Base-by-base conservation (phyloP, 2,797 vertebrate species). In the Bovichtus variegatus region DNA sequence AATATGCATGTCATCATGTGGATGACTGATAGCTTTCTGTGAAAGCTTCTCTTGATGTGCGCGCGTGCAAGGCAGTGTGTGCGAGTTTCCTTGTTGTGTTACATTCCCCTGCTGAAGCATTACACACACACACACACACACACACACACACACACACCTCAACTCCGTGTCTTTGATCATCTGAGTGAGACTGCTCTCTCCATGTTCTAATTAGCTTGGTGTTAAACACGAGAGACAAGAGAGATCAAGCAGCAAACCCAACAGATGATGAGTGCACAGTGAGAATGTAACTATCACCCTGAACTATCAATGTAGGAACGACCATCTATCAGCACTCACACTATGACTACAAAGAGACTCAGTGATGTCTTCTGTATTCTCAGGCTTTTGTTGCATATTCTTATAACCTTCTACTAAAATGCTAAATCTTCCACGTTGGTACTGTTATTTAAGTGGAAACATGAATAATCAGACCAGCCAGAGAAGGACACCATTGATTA, bases 1-100 rank as follows among this genome's bases (percentile, higher is more conserved):
- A 93, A 94, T 91, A 89, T 92, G 91, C 88, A 87, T 88, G 89
- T 87, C 90, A 90, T 92, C 78, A 69, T 86, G 74, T 84, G 81
- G 62, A 73, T 93, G 91, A 93, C 82, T 92, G 92, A 92, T 91
- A 85, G 89, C 78, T 83, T 89, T 89, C 86, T 85, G 86, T 87
- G 82, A 87, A 85, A 81, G 84, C 76, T 70, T 76, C 71, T 83
- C 79, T 87, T 91, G 86, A 87, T 89, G 85, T 59, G 67, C 44
- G n/a, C n/a, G 44, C 29, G 49, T 74, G 87, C 44, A 31, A 77
- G 76, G 74, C 82, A 74, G 72, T 27, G 77, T 55, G 70, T 59
- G 66, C 80, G 83, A 86, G 66, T 71, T 69, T 83, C 69, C 70
- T 83, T 75, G 71, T 57, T 53, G 76, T 60, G 81, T 72, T 74